Evolutionary conservation across 2,797 vertebrate genomes (phyloP).

Genomic region (Rhynchotus rufescens): DNA sequence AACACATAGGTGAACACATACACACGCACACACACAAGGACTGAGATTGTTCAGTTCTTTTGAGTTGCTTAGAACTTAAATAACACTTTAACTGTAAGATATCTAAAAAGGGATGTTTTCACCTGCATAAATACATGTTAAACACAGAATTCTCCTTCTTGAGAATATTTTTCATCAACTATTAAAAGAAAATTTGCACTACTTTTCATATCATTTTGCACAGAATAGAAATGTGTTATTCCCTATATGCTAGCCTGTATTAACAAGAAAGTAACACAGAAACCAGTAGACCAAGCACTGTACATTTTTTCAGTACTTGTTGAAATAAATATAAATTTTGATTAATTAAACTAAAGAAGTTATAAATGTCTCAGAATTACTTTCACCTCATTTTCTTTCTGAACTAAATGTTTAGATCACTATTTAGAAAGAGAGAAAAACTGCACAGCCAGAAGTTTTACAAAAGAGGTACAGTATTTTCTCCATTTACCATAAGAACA

Average conservation of each 20-base stretch:
- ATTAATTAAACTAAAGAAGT: not conserved
- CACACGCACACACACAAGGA: not conserved
- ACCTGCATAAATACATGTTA: conserved; percentile 32
- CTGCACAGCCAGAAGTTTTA: not conserved
- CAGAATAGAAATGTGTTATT: not conserved
- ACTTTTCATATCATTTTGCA: not conserved
- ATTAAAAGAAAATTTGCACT: not conserved
- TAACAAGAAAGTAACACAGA: conserved; percentile 15
- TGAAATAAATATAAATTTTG: conserved; percentile 6
- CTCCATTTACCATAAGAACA: not conserved
- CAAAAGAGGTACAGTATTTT: not conserved
- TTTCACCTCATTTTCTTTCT: not conserved
- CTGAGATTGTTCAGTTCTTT: not conserved
- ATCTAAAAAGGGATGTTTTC: conserved; percentile 5
- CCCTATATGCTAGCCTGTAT: not conserved
- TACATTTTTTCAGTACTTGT: not conserved
- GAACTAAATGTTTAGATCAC: conserved; percentile 9
- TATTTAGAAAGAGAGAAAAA: conserved; percentile 27
- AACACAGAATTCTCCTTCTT: not conserved
- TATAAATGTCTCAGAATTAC: conserved; percentile 7
- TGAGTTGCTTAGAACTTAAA: not conserved
- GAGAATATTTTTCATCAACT: not conserved
- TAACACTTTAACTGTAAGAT: not conserved
- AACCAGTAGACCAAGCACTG: not conserved
- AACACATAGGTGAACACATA: not conserved